phyloP scores from a whole-genome alignment of 2,888 invertebrate species.

The Neoaliturus tenellus region DNA sequence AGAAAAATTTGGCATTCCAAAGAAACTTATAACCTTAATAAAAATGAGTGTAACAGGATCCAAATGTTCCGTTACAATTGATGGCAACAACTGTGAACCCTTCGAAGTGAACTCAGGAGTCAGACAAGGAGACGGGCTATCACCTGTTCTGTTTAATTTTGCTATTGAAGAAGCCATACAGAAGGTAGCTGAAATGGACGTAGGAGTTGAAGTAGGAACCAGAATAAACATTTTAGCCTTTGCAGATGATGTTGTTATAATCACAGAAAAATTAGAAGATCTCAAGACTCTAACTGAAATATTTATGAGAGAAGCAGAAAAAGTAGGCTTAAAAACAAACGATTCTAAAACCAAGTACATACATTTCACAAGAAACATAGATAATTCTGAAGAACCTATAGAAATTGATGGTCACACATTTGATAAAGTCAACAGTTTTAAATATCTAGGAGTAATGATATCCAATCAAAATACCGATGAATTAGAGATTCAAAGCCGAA shows the following conservation, averaged over 20 bases:
- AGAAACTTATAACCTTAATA: conserved; percentile 36
- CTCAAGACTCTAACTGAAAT: conserved; percentile 25
- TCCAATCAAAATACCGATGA: background rate
- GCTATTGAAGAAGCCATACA: conserved; percentile 53
- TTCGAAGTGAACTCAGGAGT: conserved; percentile 38
- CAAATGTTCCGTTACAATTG: conserved; percentile 54
- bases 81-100: conserved; percentile 16
- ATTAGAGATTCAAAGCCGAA: conserved; percentile 38
- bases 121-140: conserved; percentile 55
- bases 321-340: conserved; percentile 53
- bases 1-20: conserved; percentile 54
- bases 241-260: conserved; percentile 40
- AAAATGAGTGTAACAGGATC: conserved; percentile 25
- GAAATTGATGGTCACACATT: too few relatives aligned
- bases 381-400: background rate
- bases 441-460: conserved; percentile 25
- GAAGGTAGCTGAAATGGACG: conserved; percentile 35
- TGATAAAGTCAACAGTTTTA: background rate
- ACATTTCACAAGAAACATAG: conserved; percentile 26
- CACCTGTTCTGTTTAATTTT: conserved; percentile 45
- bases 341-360: conserved; percentile 55
- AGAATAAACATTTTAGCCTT: conserved; percentile 51
- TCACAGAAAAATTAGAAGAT: conserved; percentile 47
- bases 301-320: background rate
- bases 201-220: conserved; percentile 6